Percentiles rank a stretch among this genome's conserved stretches.
Evolutionary conservation across 2,113 vertebrate species (phyloP).

Genomic region (Nannobrachium achirus): DNA sequence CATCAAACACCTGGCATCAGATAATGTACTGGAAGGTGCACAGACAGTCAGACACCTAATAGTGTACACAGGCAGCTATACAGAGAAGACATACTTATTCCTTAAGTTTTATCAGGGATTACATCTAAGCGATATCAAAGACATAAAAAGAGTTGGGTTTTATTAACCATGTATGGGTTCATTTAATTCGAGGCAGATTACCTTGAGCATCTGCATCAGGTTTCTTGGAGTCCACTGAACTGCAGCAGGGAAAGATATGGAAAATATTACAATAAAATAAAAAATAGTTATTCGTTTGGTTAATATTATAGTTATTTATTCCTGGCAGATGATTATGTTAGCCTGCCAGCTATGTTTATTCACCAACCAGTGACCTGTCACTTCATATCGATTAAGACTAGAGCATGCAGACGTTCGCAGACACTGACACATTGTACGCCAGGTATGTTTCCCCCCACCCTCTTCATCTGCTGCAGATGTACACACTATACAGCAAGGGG

Average conservation of each 20-base stretch:
- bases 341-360: neutral
- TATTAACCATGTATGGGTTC: neutral
- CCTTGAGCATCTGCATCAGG: slow-evolving; percentile 59
- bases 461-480: slow-evolving; percentile 18
- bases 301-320: too few species aligned
- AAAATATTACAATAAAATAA: too few species aligned
- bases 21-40: neutral
- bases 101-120: neutral
- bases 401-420: neutral
- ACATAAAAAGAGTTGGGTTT: neutral
- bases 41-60: neutral
- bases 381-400: neutral
- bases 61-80: neutral
- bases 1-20: slow-evolving; percentile 21
- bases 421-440: slow-evolving; percentile 4
- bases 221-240: slow-evolving; percentile 64
- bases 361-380: neutral
- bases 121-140: neutral
- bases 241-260: slow-evolving; percentile 33
- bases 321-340: too few species aligned
- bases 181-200: slow-evolving; percentile 24
- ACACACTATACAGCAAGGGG: slow-evolving; percentile 53
- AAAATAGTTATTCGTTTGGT: too few species aligned
- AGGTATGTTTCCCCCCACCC: slow-evolving; percentile 65
- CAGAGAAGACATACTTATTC: too few species aligned